A percentile compares a stretch with the other conserved stretches of the same genome.
These are phyloP conservation scores for Cryptocheilus praepositus DNA, from an alignment of 2,888 invertebrate species.

Conservation along the genomic window DNA sequence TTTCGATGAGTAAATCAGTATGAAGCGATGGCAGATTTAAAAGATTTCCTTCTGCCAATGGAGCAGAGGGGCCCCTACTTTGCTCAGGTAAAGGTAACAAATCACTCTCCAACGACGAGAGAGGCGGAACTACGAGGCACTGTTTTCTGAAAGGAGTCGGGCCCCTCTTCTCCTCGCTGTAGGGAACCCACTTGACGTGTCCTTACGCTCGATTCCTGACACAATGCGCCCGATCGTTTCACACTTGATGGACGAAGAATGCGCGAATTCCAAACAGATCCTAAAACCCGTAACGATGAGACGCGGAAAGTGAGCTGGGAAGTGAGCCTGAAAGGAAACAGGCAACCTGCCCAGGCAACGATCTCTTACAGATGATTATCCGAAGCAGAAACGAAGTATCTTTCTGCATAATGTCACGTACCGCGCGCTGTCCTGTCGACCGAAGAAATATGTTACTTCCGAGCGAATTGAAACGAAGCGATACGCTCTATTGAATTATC, in stretches of 20 bases:
- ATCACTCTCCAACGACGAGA: constrained; percentile 53
- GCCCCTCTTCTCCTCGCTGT: constrained; percentile 51
- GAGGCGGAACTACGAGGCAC: constrained; percentile 51
- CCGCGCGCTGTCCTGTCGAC: too few species aligned
- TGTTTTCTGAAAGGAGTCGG: constrained; percentile 65
- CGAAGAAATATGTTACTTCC: too few species aligned
- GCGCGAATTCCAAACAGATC: constrained; percentile 45
- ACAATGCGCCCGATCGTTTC: constrained; percentile 61
- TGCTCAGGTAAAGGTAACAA: constrained; percentile 57
- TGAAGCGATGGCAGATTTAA: constrained; percentile 35
- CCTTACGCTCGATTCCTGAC: constrained; percentile 57
- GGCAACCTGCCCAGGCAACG: neutral
- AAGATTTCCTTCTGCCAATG: constrained; percentile 36
- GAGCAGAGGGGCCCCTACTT: constrained; percentile 38
- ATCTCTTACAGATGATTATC: too few species aligned
- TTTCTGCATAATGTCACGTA: too few species aligned
- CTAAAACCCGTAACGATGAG: constrained; percentile 43
- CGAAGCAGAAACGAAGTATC: too few species aligned
- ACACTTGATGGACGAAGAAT: constrained; percentile 56
- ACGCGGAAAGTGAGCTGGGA: constrained; percentile 19
- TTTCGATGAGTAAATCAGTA: constrained; percentile 46
- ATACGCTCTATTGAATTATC: too few species aligned
- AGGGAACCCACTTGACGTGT: constrained; percentile 72
- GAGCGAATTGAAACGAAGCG: too few species aligned
- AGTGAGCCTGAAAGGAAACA: constrained; percentile 17